These are phyloP conservation scores for Leptura quadrifasciata DNA, from an alignment of 2,888 invertebrate genomes.

Conservation along the genomic window DNA sequence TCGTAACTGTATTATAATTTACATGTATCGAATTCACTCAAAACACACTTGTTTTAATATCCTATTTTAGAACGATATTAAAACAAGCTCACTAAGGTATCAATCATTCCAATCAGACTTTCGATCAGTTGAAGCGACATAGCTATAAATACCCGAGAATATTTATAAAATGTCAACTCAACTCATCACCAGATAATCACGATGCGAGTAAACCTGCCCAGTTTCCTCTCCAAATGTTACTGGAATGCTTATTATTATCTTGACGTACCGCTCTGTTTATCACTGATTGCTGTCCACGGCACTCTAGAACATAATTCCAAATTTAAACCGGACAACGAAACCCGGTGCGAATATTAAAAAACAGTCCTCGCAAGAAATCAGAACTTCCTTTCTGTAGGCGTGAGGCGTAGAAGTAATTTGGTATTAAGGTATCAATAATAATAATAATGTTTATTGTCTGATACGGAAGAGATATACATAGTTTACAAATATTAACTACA, in stretches of 20 bases:
- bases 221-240: conserved; percentile 55
- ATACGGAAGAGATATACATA: too few species aligned
- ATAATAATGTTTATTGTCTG: too few species aligned
- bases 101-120: conserved; percentile 47
- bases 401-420: background rate
- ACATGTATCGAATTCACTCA: conserved; percentile 31
- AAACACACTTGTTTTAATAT: conserved; percentile 24
- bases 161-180: conserved; percentile 58
- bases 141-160: conserved; percentile 53
- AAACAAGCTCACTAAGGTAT: conserved; percentile 42
- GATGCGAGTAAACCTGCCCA: conserved; percentile 50
- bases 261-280: conserved; percentile 48
- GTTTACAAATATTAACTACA: too few species aligned
- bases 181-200: conserved; percentile 55
- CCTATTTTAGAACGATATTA: conserved; percentile 37
- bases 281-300: conserved; percentile 44
- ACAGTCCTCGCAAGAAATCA: conserved; percentile 21
- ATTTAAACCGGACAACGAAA: conserved; percentile 45
- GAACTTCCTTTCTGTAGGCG: conserved; percentile 9
- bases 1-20: conserved; percentile 19
- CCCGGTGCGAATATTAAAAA: conserved; percentile 43
- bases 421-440: background rate
- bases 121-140: conserved; percentile 44
- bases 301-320: conserved; percentile 40
- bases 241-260: conserved; percentile 48